Percentiles rank a stretch among this genome's conserved stretches.
Conservation (phyloP, 2,797 vertebrate species). For the Muraenolepis orangiensis region DNA sequence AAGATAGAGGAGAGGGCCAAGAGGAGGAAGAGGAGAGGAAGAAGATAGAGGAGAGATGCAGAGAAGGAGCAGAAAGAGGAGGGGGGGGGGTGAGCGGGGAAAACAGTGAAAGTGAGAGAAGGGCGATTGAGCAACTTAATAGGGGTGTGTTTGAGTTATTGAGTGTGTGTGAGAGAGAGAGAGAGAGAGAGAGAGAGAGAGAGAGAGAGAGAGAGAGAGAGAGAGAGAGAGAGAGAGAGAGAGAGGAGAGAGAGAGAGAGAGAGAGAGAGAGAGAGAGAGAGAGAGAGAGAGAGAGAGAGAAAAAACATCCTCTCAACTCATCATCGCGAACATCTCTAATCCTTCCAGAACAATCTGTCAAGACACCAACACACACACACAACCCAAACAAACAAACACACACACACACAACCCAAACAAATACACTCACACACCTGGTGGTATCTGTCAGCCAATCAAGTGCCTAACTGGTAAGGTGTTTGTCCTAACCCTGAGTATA, state of each 20-base stretch:
- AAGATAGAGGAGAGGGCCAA: background rate
- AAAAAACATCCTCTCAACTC: conserved; percentile 7
- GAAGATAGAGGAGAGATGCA: background rate
- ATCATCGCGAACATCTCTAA: conserved; percentile 43
- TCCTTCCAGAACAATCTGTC: conserved; percentile 32
- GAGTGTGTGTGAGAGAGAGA: background rate
- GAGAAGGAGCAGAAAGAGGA: background rate
- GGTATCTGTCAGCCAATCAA: background rate
- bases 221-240: background rate
- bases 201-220: background rate
- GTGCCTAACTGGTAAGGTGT: background rate
- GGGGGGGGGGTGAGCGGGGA: background rate
- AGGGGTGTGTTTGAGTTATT: background rate
- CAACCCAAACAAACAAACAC: conserved; percentile 32
- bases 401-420: conserved; percentile 20
- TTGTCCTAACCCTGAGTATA: background rate
- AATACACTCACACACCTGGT: background rate
- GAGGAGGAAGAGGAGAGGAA: background rate
- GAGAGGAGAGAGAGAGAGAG: background rate
- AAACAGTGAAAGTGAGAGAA: conserved; percentile 5
- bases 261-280: background rate
- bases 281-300: conserved; percentile 1
- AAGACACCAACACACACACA: conserved; percentile 36
- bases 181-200: background rate
- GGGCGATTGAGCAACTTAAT: background rate